Evolutionary conservation across 2,113 vertebrate genomes (phyloP).

Genomic region (Pygathrix nemaeus): DNA sequence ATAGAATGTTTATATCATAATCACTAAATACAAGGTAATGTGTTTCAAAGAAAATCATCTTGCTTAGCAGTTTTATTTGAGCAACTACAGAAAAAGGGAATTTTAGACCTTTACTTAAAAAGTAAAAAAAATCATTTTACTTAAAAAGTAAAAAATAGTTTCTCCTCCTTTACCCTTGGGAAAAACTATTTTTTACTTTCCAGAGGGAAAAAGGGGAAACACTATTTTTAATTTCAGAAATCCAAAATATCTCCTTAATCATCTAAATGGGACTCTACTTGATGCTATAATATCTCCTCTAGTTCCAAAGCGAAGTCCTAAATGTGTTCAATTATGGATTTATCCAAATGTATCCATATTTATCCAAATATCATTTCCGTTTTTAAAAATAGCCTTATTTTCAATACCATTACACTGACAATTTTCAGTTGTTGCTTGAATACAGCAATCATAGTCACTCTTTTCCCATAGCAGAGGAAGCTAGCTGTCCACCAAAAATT

Average conservation of each 20-base stretch:
- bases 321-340: background rate
- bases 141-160: background rate
- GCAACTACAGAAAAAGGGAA: background rate
- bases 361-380: background rate
- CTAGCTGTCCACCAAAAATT: background rate
- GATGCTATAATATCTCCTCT: background rate
- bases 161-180: too few relatives aligned
- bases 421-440: background rate
- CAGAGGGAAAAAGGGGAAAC: background rate
- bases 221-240: conserved; percentile 1
- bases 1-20: background rate
- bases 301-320: background rate
- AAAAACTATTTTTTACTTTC: background rate
- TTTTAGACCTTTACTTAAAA: conserved; percentile 4
- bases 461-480: background rate
- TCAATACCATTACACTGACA: background rate
- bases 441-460: background rate
- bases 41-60: background rate
- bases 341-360: background rate
- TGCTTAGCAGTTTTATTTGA: background rate
- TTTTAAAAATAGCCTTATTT: background rate
- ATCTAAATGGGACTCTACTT: background rate
- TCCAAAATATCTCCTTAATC: background rate
- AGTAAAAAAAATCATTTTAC: background rate
- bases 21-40: background rate